Evolutionary conservation across 2,888 invertebrate species (phyloP).

Genomic region (Xylophagus ater): DNA sequence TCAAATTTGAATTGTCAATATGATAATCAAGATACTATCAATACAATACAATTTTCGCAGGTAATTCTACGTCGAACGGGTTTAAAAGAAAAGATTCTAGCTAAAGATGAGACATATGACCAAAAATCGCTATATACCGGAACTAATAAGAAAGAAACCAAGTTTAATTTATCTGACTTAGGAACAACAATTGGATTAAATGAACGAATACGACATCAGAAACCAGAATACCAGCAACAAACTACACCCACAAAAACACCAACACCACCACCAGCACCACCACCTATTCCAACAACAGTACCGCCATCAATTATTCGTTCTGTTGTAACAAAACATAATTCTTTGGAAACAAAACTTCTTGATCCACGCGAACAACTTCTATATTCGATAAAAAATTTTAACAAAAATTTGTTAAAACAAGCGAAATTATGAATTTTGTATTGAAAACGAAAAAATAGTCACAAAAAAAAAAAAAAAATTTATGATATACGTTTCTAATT

Average conservation of each 20-base stretch:
- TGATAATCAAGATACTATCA: too few relatives aligned
- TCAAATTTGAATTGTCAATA: too few relatives aligned
- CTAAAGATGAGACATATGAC: conserved; percentile 23
- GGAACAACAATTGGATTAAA: conserved; percentile 16
- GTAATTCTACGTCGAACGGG: conserved; percentile 42
- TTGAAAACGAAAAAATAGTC: too few relatives aligned
- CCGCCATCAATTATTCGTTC: conserved; percentile 28
- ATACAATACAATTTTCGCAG: conserved; percentile 37
- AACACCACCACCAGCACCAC: conserved; percentile 12
- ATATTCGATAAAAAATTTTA: conserved; percentile 60
- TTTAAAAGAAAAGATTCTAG: conserved; percentile 36
- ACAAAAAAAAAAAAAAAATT: too few relatives aligned
- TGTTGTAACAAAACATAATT: conserved; percentile 20
- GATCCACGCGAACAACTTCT: conserved; percentile 57
- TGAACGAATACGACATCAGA: conserved; percentile 16
- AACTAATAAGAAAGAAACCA: too few relatives aligned
- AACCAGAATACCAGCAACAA: conserved; percentile 3
- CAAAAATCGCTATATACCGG: conserved; percentile 5
- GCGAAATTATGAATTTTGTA: too few relatives aligned
- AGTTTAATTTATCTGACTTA: too few relatives aligned
- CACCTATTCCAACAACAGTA: conserved; percentile 20
- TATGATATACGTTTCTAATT: too few relatives aligned
- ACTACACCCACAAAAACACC: conserved; percentile 4
- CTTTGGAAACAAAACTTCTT: conserved; percentile 17
- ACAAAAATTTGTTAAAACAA: conserved; percentile 36